phyloP scores from a whole-genome alignment of 2,797 vertebrate genomes.

The Coendou prehensilis region DNA sequence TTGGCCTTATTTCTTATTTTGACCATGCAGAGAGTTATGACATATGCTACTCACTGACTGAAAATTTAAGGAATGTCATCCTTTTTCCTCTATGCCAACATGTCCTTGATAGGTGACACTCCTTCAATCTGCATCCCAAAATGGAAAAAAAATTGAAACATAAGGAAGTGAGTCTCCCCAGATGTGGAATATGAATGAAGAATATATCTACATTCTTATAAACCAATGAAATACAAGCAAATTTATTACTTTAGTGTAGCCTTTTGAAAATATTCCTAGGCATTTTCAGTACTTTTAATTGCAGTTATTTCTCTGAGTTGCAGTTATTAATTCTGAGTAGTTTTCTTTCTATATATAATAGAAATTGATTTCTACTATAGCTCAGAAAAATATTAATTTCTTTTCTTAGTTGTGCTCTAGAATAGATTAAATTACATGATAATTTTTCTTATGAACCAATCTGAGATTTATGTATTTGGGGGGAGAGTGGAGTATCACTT shows the following conservation, averaged over 20 bases:
- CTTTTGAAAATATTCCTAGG: slow-evolving; percentile 17
- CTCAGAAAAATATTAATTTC: neutral
- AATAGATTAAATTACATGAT: neutral
- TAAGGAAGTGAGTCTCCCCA: neutral
- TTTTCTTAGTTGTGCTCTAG: neutral
- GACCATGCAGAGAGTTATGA: neutral
- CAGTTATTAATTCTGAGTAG: neutral
- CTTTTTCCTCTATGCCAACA: neutral
- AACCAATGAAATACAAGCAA: neutral
- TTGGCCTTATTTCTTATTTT: neutral
- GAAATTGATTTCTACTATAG: slow-evolving; percentile 19
- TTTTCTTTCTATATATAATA: neutral
- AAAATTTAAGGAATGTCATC: neutral
- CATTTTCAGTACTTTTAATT: slow-evolving; percentile 35
- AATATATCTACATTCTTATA: neutral
- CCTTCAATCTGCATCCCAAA: neutral
- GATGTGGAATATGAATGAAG: neutral
- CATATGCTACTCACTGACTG: neutral
- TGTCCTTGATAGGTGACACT: neutral
- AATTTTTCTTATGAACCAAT: neutral
- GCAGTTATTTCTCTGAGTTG: neutral
- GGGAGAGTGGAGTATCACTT: neutral
- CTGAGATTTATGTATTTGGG: neutral
- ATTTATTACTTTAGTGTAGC: neutral
- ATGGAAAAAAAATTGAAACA: neutral